Evolutionary conservation across 1,140 invertebrate genomes (phyloP), one percentile per base, ranked within the genome.

Genomic region (Galleria mellonella): DNA sequence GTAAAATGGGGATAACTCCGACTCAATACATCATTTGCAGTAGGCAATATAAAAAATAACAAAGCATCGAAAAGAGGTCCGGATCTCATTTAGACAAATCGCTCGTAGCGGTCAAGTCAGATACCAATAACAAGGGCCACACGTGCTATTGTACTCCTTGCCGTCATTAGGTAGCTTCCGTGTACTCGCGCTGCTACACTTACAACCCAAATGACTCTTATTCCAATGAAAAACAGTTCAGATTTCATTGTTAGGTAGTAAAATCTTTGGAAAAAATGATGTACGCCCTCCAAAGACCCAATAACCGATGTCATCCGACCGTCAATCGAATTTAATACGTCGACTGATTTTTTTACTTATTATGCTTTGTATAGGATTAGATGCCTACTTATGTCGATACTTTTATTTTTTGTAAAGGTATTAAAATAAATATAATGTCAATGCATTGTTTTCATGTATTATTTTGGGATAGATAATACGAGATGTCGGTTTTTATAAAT

Each of bases 71-170:
- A 15, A 23, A 67, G 61, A 69, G 73, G 70, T 72, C 72, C 76
- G 79, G 79, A 79, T 83, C 76, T 83, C 75, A 82, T 83, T 82
- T 83, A 70, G 73, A 82, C 79, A 82, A 83, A 83, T 83, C 77
- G 77, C 70, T 81, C 69, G 76, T 79, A 78, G 76, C 76, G 79
- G 79, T 83, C 72, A 79, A 70, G 74, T 72, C 79, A 81, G 76
- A 81, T 81, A 79, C 75, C 79, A 83, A 83, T 83, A 83, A 81
- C 66, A 83, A 82, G 79, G 72, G 62, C 55, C 67, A 76, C 66
- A 62, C 64, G 64, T 82, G 72, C 74, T 75, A 83, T 83, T 83
- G 76, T 83, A 64, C 57, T 74, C 61, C 50, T 59, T 55, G 66
- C 65, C 71, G 65, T 82, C 79, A 82, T 82, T 82, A 83, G 73